Percentiles rank a stretch among this genome's conserved stretches.
Conservation (phyloP, 2,888 invertebrate species). For the Thymelicus lineola region DNA sequence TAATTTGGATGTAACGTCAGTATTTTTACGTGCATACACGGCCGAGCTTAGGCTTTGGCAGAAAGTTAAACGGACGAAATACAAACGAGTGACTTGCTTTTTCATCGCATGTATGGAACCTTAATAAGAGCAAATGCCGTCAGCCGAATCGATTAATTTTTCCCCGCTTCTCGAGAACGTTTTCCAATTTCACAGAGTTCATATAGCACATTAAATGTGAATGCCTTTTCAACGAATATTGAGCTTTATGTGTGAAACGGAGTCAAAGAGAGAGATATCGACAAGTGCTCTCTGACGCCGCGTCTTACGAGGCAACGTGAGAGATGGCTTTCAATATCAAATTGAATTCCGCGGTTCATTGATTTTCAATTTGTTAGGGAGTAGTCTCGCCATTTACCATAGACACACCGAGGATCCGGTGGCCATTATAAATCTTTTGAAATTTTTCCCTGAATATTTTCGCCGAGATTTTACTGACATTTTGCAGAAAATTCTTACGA, state of each 20-base stretch:
- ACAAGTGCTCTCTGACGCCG: conserved; percentile 64
- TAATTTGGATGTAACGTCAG: too few species aligned
- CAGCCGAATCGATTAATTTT: conserved; percentile 30
- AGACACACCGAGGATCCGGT: conserved; percentile 65
- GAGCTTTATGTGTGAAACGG: conserved; percentile 68
- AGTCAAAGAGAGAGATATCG: conserved; percentile 75
- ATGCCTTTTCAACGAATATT: conserved; percentile 60
- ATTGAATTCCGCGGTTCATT: conserved; percentile 88
- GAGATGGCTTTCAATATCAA: conserved; percentile 87
- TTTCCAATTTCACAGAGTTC: conserved; percentile 47
- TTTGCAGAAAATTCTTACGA: conserved; percentile 19
- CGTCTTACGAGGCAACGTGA: conserved; percentile 67
- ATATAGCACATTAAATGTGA: conserved; percentile 47
- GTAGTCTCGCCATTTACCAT: conserved; percentile 78
- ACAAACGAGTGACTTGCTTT: neutral
- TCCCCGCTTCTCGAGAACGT: conserved; percentile 9
- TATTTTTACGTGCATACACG: too few species aligned
- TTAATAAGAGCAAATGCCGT: conserved; percentile 11
- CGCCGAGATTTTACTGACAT: conserved; percentile 33
- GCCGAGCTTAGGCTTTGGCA: too few species aligned
- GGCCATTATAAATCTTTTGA: conserved; percentile 72
- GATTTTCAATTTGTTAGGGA: conserved; percentile 85
- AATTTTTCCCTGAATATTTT: conserved; percentile 37
- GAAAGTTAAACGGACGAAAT: too few species aligned
- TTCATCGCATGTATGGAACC: neutral